Conservation (phyloP, 2,888 invertebrate species). For the Buathra laborator region DNA sequence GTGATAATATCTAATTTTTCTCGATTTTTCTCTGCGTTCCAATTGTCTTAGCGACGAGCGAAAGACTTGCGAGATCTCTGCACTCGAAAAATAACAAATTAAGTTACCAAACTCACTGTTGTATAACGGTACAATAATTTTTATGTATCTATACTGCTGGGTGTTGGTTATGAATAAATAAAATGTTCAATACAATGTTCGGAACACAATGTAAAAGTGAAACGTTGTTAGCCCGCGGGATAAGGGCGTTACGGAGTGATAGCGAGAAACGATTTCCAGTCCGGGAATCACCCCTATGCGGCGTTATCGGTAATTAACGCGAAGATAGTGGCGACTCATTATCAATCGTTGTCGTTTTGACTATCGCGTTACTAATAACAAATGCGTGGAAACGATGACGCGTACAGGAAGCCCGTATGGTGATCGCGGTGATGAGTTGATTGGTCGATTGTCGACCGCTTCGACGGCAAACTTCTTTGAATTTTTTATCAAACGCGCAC, state of each 20-base stretch:
- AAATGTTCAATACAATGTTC: background rate
- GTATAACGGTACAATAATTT: background rate
- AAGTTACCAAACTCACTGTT: background rate
- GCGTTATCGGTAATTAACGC: slow-evolving; percentile 75
- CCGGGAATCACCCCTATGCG: slow-evolving; percentile 70
- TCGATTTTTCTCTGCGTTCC: no score
- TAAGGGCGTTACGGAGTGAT: slow-evolving; percentile 66
- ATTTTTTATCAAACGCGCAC: background rate
- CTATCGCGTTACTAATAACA: slow-evolving; percentile 52
- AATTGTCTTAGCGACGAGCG: no score
- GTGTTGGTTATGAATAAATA: background rate
- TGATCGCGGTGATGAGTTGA: slow-evolving; percentile 57
- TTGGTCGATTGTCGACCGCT: slow-evolving; percentile 41
- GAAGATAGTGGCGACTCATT: slow-evolving; percentile 65
- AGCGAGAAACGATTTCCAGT: slow-evolving; percentile 55
- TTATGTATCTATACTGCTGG: background rate
- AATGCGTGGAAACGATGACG: slow-evolving; percentile 38
- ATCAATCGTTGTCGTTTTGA: slow-evolving; percentile 54
- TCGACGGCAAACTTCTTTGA: background rate
- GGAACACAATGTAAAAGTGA: background rate
- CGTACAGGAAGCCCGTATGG: slow-evolving; percentile 69
- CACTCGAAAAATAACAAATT: no score
- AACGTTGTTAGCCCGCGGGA: slow-evolving; percentile 52
- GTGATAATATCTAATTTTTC: no score
- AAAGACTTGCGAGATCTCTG: no score